phyloP scores from a whole-genome alignment of 2,888 invertebrate genomes.

The Bugula neritina region DNA sequence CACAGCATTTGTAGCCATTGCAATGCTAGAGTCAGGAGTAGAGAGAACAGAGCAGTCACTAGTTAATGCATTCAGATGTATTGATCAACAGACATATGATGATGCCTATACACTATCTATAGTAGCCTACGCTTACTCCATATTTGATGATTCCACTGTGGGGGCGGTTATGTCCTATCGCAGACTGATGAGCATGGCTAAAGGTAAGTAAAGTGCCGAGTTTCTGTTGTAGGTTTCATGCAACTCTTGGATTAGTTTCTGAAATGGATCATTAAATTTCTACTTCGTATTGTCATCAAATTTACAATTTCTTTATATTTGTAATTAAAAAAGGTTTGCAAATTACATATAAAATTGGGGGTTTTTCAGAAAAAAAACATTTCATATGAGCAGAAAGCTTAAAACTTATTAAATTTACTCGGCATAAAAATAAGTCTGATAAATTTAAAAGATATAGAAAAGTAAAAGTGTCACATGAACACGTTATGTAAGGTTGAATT shows the following conservation, averaged over 20 bases:
- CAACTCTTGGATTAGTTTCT: too few relatives aligned
- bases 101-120: slow-evolving; percentile 38
- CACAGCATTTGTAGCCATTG: slow-evolving; percentile 46
- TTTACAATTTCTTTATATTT: not conserved
- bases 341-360: too few relatives aligned
- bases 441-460: too few relatives aligned
- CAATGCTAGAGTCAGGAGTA: slow-evolving; percentile 42
- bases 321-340: not conserved
- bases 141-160: slow-evolving; percentile 24
- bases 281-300: not conserved
- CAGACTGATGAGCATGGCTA: slow-evolving; percentile 25
- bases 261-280: too few relatives aligned
- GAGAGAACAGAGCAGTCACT: slow-evolving; percentile 32
- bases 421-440: too few relatives aligned
- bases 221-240: not conserved
- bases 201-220: slow-evolving; percentile 11
- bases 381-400: too few relatives aligned
- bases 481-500: too few relatives aligned
- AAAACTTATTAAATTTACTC: too few relatives aligned
- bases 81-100: slow-evolving; percentile 29
- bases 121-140: slow-evolving; percentile 33
- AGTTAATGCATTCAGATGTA: slow-evolving; percentile 32
- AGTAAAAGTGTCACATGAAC: too few relatives aligned
- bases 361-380: too few relatives aligned
- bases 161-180: not conserved